Conservation (phyloP, 2,113 vertebrate genomes). For the Chunga burmeisteri region DNA sequence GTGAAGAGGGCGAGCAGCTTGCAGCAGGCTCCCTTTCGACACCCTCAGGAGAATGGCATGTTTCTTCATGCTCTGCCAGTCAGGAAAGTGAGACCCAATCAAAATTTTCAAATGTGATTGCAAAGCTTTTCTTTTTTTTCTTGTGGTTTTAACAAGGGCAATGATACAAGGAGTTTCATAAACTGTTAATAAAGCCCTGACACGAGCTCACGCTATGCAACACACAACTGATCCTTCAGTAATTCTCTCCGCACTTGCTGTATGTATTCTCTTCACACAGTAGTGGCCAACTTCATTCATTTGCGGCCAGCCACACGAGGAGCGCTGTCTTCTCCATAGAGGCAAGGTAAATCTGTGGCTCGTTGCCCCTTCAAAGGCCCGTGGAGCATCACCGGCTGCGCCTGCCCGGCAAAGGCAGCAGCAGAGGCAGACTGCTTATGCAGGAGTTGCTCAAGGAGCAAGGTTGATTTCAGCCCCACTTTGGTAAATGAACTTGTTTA, state of each 20-base stretch:
- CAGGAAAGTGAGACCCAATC: slow-evolving; percentile 67
- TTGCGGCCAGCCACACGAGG: not conserved
- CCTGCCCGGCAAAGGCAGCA: not conserved
- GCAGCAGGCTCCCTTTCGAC: slow-evolving; percentile 62
- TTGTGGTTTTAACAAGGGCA: slow-evolving; percentile 37
- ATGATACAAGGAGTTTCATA: not conserved
- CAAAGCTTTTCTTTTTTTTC: slow-evolving; percentile 38
- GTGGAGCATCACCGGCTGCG: not conserved
- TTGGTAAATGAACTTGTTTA: not conserved
- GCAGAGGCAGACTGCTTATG: not conserved
- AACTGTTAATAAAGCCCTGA: slow-evolving; percentile 33
- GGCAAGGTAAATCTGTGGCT: not conserved
- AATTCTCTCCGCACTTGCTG: slow-evolving; percentile 17
- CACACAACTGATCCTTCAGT: not conserved
- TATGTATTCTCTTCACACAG: not conserved
- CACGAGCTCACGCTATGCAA: not conserved
- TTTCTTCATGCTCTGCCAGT: slow-evolving; percentile 79
- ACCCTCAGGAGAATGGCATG: slow-evolving; percentile 65
- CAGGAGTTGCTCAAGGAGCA: not conserved
- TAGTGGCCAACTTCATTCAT: not conserved
- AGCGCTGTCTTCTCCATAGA: not conserved
- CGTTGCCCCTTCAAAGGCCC: not conserved
- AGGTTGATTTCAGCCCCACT: not conserved
- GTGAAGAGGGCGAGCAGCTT: slow-evolving; percentile 63
- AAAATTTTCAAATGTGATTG: slow-evolving; percentile 33